Evolutionary conservation across 2,888 invertebrate species (phyloP).

Genomic region (Heteromurus nitidus): DNA sequence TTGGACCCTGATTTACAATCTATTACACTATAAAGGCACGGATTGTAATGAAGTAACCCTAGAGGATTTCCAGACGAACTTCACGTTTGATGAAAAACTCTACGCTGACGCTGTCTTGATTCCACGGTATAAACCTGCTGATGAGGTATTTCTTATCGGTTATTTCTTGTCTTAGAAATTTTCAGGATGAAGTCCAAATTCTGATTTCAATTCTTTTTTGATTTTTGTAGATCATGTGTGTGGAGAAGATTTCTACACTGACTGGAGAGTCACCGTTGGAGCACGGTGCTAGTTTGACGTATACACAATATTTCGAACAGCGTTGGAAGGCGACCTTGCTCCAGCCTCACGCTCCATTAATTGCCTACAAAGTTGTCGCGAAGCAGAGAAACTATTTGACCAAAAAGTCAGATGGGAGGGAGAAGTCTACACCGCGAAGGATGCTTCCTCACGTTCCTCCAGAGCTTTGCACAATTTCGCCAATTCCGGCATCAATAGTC

Average conservation of each 20-base stretch:
- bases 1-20: no score
- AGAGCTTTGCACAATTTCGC: conserved; percentile 85
- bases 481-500: conserved; percentile 82
- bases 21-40: no score
- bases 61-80: no score
- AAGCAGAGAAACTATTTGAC: conserved; percentile 80
- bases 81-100: no score
- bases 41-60: no score
- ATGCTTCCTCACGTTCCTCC: conserved; percentile 81
- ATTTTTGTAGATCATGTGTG: conserved; percentile 78
- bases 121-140: conserved; percentile 85
- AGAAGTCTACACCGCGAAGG: neutral
- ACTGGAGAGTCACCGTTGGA: conserved; percentile 77
- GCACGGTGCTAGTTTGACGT: no score
- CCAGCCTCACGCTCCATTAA: conserved; percentile 83
- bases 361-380: conserved; percentile 86
- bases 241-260: conserved; percentile 81
- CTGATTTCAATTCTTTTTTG: neutral
- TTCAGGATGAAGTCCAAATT: no score
- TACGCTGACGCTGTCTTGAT: conserved; percentile 87
- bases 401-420: conserved; percentile 30
- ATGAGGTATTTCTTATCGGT: conserved; percentile 11
- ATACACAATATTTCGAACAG: neutral
- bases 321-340: conserved; percentile 75
- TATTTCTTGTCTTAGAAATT: neutral